Percentiles rank a stretch among this genome's conserved stretches.
Evolutionary conservation across 2,888 invertebrate species (phyloP).

Genomic region (Metellina segmentata): DNA sequence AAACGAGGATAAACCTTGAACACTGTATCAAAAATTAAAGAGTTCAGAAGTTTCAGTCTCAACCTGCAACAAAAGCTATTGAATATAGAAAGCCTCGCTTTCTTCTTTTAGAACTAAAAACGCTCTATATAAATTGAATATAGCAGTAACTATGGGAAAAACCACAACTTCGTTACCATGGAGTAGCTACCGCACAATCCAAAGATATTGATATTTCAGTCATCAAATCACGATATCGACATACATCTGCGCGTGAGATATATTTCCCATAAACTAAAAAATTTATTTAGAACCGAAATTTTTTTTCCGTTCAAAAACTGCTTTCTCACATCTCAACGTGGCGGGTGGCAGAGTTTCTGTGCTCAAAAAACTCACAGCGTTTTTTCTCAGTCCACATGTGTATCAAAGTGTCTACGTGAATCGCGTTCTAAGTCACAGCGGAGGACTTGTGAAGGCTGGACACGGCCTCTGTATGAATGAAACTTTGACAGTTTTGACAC

Average conservation of each 20-base stretch:
- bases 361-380: conserved; percentile 16
- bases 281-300: neutral
- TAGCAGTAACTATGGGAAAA: too few species aligned
- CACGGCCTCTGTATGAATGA: conserved; percentile 84
- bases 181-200: neutral
- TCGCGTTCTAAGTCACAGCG: conserved; percentile 11
- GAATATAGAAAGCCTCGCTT: too few species aligned
- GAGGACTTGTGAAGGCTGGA: conserved; percentile 87
- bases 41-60: too few species aligned
- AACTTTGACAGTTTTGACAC: conserved; percentile 73
- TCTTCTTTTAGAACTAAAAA: too few species aligned
- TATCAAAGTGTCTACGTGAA: conserved; percentile 49
- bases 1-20: too few species aligned
- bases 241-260: neutral
- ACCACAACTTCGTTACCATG: too few species aligned
- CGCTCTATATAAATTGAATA: too few species aligned
- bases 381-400: conserved; percentile 27
- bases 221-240: conserved; percentile 23
- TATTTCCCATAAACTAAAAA: conserved; percentile 12
- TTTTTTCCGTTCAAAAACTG: conserved; percentile 11
- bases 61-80: too few species aligned
- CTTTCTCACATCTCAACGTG: conserved; percentile 17
- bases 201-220: neutral
- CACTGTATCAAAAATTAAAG: too few species aligned
- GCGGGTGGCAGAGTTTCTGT: conserved; percentile 14